Evolutionary conservation across 2,888 invertebrate species (phyloP), one percentile per base, ranked within the genome.

Genomic region (Ceramica pisi): DNA sequence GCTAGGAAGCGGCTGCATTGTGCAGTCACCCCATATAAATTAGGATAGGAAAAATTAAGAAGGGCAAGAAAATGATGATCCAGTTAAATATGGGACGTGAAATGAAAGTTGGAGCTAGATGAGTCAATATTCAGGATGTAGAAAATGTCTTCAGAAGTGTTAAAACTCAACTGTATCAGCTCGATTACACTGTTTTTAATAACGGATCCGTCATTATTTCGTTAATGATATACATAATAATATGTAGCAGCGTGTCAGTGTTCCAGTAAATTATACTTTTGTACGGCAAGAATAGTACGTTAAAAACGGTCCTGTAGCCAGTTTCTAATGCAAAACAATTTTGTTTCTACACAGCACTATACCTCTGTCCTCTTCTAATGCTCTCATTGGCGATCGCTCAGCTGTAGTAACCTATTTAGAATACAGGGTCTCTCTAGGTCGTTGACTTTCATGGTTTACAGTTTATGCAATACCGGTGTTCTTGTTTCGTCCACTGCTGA

Each of bases 391-490:
- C 59, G 75, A 65, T 60, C 69, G 53, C 79, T 86, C 67, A 75
- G 67, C 76, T 78, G 77, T 82, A 62, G 61, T 76, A 79, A 73
- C 82, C 84, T 79, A 86, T 82, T 82, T 83, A 79, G 53, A 78
- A 60, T 71, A 67, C 78, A 80, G 78, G 79, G 79, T 76, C 65
- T 71, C 62, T 64, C 60, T 62, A 60, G 86, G 83, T 83, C 87
- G 72, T 81, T 80, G 83, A 81, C 87, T 71, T 74, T 53, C 59
- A 78, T 71, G 68, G 63, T 71, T 73, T 67, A 55, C 57, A 41
- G 69, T 66, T 73, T 68, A 75, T 70, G 68, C 59, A 71, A 71
- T 66, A 73, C 56, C 23, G 14, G 35, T 67, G 75, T 68, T 64
- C 70, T 21, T 68, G 21, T 60, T 76, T 23, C 12, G 38, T 46